Base-by-base conservation (phyloP, 1,140 invertebrate genomes). In the Drosophila ercepeae region DNA sequence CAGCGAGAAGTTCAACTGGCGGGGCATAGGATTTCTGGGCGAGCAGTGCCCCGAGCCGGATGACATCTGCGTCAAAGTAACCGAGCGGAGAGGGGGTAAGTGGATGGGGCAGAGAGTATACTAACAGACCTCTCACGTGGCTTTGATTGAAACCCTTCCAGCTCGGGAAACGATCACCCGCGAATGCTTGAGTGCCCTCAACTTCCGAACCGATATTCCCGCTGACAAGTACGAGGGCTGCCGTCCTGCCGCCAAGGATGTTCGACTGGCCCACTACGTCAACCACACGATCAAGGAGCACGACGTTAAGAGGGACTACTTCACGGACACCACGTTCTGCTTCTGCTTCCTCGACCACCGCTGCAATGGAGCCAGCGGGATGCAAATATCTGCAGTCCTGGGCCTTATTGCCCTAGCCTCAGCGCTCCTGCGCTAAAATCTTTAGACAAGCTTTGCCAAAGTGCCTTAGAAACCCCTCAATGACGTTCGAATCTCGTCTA, bases 191-290 rank as follows among this genome's bases (percentile, higher is more conserved):
- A 98, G 97, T 78, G 94, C 95, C 8, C 91, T 98, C 11, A 94
- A 93, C 83, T 94, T 94, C 45, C 92, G 97, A 53, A 96, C 94
- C 19, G 97, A 98, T 84, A 96, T 98, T 74, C 97, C 97, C n/a
- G 96, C 97, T 1, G 97, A 98, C 92, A 95, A 95, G 63, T 98
- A 97, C 92, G 97, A 98, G 92, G 97, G 97, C 0, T 98, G 97
- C 89, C 93, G 97, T 64, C 93, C 94, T 29, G 96, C 96, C 42
- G 94, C 96, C 1, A 93, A 93, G 78, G 96, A 98, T 92, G 92
- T 96, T 0, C 95, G 94, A 75, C 90, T 98, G 32, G 96, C 94
- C 4, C 94, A 98, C 90, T 98, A 97, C 91, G 96, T 97, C 0
- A 97, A 97, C 88, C 97, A 97, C 90, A 94, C 94, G 2, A 96